Evolutionary conservation across 2,113 vertebrate genomes (phyloP), one percentile per base, ranked within the genome.

Genomic region (Jaculus jaculus): DNA sequence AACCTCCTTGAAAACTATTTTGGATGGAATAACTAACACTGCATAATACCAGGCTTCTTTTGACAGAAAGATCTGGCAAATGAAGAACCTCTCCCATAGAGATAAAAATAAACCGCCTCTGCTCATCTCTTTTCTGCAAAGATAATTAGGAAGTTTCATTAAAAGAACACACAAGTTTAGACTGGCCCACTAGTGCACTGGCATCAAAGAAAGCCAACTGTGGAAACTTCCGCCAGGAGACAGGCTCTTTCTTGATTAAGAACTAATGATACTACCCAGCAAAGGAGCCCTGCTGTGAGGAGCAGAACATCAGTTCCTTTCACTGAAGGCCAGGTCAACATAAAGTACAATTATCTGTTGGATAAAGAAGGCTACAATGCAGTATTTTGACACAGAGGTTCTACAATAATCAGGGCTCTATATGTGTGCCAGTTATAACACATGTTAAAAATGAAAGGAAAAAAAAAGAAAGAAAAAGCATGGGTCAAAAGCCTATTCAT

Each of bases 51-150:
- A 89, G 68, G 28, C 60, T 93, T 96, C 94, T 87, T 93, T 96
- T 91, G 95, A 94, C 81, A 85, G 47, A 96, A 73, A 92, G 74
- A 95, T 75, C 91, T 97, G 95, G 88, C 95, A 93, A 24, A 42
- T 51, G 30, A 95, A 89, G 74, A 66, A 42, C 68, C 79, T 95
- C 68, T 94, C 90, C 66, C n/a, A 83, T 74, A 42, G 58, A 96
- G 97, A 96, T 95, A 96, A 97, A 97, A 97, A 96, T 95, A 96
- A 96, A 92, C 77, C 87, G 80, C 42, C 89, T 94, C 65, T 63
- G 93, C 86, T 93, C 88, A 92, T 84, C 87, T 86, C 93, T 69
- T 94, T 96, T 91, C 77, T 92, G 60, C 93, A 97, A 89, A 97
- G 68, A 80, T 92, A 92, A 96, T 95, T 93, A 97, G 94, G 84